Base-by-base conservation (phyloP, 2,113 vertebrate species). In the Phalacrocorax aristotelis region DNA sequence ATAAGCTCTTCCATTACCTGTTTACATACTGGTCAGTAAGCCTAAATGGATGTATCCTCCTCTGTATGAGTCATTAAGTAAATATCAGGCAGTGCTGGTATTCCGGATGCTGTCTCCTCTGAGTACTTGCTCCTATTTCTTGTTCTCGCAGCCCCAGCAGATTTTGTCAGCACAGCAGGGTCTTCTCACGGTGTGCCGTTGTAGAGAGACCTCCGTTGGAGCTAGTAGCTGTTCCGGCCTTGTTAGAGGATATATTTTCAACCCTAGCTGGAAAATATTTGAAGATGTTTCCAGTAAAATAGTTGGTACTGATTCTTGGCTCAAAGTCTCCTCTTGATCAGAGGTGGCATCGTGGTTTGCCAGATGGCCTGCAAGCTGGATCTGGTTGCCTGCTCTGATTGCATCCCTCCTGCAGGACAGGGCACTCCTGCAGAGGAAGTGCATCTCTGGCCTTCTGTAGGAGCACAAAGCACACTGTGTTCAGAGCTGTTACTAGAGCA, bases 271-370 rank as follows among this genome's bases (percentile, higher is more conserved):
- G 90, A 42, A 94, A 90, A 85, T 57, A 79, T 54, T 93, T 88
- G 71, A 71, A 83, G 91, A 32, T 86, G 54, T 92, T 96, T 95
- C 94, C 93, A 86, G 91, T 92, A 83, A 95, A 92, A 69, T 86
- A 65, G 85, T 86, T 83, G 81, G 60, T 92, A 72, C 66, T 30
- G 71, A 17, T 70, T 86, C 58, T 77, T 95, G 94, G 93, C 94
- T 76, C 20, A 22, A 38, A 85, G 84, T 74, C 68, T 58, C 17
- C 15, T 70, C 42, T 44, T 34, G 70, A 42, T 96, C 78, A 75
- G 78, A 87, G 90, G 58, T 26, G 2, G 42, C 65, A 12, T 13
- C 0, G 14, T 81, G 75, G 46, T 64, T 86, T 88, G 79, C 93
- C 95, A 95, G 86, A 48, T 89, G 89, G 76, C 58, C 88, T 90